These are phyloP conservation scores for Rhingia campestris DNA, from an alignment of 2,888 invertebrate genomes.

Conservation along the genomic window DNA sequence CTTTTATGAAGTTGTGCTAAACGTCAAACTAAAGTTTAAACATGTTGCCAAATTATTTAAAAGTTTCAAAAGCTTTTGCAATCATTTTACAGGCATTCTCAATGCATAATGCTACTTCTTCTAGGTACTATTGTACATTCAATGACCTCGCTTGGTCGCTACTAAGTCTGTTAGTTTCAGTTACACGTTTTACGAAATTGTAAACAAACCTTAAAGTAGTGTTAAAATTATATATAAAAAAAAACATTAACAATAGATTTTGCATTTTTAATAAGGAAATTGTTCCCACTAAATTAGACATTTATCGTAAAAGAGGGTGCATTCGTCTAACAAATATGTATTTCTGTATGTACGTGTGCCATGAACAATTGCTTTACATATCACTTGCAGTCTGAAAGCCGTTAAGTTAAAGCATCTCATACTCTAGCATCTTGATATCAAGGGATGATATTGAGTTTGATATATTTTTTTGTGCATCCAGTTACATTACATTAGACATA, in stretches of 20 bases:
- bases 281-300: neutral
- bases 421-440: conserved; percentile 6
- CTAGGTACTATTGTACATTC: conserved; percentile 48
- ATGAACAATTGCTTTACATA: neutral
- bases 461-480: conserved; percentile 9
- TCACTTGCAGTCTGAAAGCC: conserved; percentile 3
- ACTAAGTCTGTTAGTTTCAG: conserved; percentile 16
- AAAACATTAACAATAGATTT: neutral
- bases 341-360: neutral
- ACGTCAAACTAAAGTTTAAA: neutral
- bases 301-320: neutral
- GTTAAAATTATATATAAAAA: neutral
- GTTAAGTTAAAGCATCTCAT: conserved; percentile 14
- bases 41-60: conserved; percentile 24
- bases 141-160: conserved; percentile 42
- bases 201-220: neutral
- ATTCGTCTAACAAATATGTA: neutral
- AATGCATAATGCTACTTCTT: conserved; percentile 26
- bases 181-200: neutral
- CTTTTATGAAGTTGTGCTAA: neutral
- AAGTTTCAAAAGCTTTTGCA: conserved; percentile 32
- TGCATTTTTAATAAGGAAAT: neutral
- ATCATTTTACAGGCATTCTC: conserved; percentile 16
- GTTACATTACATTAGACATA: neutral
- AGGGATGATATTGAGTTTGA: conserved; percentile 22